phyloP scores from a whole-genome alignment of 1,140 invertebrate genomes.

The Bombus vancouverensis region DNA sequence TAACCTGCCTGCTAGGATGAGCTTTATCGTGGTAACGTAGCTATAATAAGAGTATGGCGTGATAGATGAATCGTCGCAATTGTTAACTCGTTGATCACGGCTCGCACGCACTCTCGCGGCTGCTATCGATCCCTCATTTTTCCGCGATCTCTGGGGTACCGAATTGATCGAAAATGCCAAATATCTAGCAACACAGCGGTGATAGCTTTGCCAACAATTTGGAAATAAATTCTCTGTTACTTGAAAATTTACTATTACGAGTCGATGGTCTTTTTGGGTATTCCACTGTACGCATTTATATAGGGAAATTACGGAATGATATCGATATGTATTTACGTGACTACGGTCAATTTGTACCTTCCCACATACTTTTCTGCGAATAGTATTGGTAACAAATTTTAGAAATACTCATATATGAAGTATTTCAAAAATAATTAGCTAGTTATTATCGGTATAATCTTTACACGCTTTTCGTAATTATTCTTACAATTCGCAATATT shows the following conservation, averaged over 20 bases:
- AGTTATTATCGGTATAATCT: not conserved
- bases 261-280: not conserved
- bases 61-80: conserved; percentile 65
- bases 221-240: conserved; percentile 9
- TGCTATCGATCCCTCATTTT: not conserved
- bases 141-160: not conserved
- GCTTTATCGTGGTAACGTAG: conserved; percentile 57
- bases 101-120: not conserved
- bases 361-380: not conserved
- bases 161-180: conserved; percentile 29
- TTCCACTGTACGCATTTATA: not conserved
- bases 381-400: not conserved
- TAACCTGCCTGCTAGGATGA: conserved; percentile 52
- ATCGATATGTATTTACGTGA: not conserved
- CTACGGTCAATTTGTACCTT: not conserved
- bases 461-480: not conserved
- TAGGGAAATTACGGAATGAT: not conserved
- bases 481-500: not conserved
- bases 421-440: not conserved
- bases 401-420: not conserved
- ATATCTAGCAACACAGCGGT: not conserved
- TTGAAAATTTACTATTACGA: conserved; percentile 4
- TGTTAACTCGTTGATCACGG: conserved; percentile 55
- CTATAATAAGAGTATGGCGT: conserved; percentile 61
- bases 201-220: conserved; percentile 7